Evolutionary conservation across 2,888 invertebrate species (phyloP), one percentile per base, ranked within the genome.

Genomic region (Minunthozetes semirufus): DNA sequence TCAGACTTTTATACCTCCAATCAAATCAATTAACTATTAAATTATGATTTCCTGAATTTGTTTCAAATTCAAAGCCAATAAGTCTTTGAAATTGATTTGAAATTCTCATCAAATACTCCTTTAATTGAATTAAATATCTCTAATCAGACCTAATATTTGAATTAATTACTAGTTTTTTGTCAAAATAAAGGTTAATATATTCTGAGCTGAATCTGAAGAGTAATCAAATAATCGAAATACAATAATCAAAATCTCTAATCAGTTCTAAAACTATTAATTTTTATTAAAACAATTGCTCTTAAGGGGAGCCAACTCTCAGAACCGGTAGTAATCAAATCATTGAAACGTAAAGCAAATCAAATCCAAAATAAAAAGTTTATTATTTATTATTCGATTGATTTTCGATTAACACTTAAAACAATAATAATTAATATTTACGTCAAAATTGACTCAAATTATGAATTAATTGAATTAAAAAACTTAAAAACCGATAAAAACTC

Each of bases 231-330:
- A 22, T 25, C 22, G 22, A 9, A 22, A 11, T 56, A 56, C 9
- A 50, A 50, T 56, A 56, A 56, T 25, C 22, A 56, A 9, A 56
- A 56, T 56, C 56, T 56, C 56, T 56, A 56, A 22, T 56, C 56
- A 56, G 25, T 25, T 56, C 17, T 56, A n/a, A 56, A 56, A 25
- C 25, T 22, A 56, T 56, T 25, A 56, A 25, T 56, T 56, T 56
- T 22, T 4, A 25, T 56, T 19, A 19, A 56, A 56, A 56, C 19
- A 50, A 19, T 17, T n/a, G 25, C 6, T 25, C 0, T 22, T 22
- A 19, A 56, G 15, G 9, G 9, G 6, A 25, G 2, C 19, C 5
- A n/a, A n/a, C 3, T 22, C 8, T 4, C 8, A 11, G 9, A 56
- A 56, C 56, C 56, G 56, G 56, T 56, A 56, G 56, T 56, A 56